Percentiles rank a stretch among this genome's conserved stretches.
phyloP scores from a whole-genome alignment of 2,797 vertebrate species.

The Phalloptychus januarius region DNA sequence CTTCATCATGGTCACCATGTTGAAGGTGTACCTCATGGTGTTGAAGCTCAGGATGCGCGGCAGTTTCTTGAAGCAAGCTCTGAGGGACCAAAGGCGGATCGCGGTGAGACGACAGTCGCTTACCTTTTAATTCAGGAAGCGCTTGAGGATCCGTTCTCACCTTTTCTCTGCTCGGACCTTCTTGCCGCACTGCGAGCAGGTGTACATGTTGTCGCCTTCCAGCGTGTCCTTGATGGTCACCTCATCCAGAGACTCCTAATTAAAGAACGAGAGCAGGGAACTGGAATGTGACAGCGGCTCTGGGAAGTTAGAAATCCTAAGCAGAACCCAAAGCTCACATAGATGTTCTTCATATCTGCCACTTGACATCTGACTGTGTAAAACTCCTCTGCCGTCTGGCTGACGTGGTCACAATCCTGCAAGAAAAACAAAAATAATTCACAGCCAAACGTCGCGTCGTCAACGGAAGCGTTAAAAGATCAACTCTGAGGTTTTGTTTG shows the following conservation, averaged over 20 bases:
- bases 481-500: not conserved
- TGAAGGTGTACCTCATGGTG: conserved; percentile 99
- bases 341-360: conserved; percentile 99
- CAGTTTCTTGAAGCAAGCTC: conserved; percentile 98
- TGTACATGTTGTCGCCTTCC: conserved; percentile 99
- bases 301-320: not conserved
- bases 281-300: not conserved
- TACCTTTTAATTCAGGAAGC: not conserved
- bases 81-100: conserved; percentile 44
- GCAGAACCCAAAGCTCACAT: conserved; percentile 83
- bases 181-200: conserved; percentile 97
- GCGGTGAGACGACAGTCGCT: rapidly evolving
- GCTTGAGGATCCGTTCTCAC: conserved; percentile 63
- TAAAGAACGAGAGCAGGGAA: not conserved
- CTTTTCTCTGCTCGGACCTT: conserved; percentile 98
- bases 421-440: not conserved
- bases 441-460: too few species aligned
- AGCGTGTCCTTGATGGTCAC: conserved; percentile 98
- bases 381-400: conserved; percentile 98
- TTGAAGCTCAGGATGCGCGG: conserved; percentile 98
- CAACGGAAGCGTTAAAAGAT: not conserved
- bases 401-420: conserved; percentile 98
- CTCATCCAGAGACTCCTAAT: conserved; percentile 96
- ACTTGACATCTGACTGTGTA: conserved; percentile 98
- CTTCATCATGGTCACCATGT: conserved; percentile 99